Evolutionary conservation across 2,888 invertebrate species (phyloP).

Genomic region (Rotaria sp.): DNA sequence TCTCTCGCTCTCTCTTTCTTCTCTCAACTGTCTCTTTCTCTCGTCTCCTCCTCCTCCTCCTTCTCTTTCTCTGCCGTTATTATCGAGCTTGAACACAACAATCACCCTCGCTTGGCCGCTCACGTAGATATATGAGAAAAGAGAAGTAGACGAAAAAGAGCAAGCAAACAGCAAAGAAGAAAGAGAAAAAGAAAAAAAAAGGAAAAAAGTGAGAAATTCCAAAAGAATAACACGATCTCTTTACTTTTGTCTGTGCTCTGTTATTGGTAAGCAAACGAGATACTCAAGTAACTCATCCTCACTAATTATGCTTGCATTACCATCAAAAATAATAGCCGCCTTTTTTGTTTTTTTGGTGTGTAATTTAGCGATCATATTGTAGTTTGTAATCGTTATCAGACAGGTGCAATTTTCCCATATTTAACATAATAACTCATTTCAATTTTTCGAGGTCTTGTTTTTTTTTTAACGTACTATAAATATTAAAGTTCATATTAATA

Average conservation of each 20-base stretch:
- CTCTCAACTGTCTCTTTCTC: neutral
- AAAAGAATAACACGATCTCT: neutral
- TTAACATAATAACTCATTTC: neutral
- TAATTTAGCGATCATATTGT: neutral
- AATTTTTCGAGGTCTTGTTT: neutral
- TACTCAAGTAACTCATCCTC: neutral
- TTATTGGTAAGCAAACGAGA: conserved; percentile 12
- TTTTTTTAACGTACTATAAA: neutral
- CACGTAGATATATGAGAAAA: neutral
- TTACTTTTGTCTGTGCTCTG: neutral
- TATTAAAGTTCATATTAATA: neutral
- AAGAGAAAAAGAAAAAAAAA: neutral
- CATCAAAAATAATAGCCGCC: neutral
- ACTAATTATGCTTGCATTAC: neutral
- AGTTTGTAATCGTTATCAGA: neutral
- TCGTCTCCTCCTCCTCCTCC: neutral
- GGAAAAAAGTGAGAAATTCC: neutral
- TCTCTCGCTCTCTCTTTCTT: neutral
- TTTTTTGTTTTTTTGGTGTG: neutral
- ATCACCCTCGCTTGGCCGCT: conserved; percentile 3
- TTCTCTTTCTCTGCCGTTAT: neutral
- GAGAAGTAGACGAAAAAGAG: neutral
- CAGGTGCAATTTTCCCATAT: neutral
- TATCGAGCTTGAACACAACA: neutral
- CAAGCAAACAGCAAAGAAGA: neutral